A percentile compares a stretch with the other conserved stretches of the same genome.
These are phyloP conservation scores for Brachionus plicatilis DNA, from an alignment of 1,140 invertebrate genomes.

Conservation along the genomic window DNA sequence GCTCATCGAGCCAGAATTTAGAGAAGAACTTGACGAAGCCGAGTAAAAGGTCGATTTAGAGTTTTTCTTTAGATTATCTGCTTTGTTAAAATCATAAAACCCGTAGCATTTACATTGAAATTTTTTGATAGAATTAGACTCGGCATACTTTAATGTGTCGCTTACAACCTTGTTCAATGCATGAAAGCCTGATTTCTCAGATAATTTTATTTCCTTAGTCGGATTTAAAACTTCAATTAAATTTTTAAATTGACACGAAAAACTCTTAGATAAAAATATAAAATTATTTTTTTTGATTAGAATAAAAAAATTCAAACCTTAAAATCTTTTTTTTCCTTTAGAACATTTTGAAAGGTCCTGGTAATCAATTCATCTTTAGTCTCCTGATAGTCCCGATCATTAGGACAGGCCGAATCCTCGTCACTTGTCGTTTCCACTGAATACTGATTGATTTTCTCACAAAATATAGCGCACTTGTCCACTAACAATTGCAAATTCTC, in stretches of 20 bases:
- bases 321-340: slow-evolving; percentile 20
- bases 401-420: slow-evolving; percentile 7
- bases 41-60: background rate
- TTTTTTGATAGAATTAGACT: background rate
- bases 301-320: background rate
- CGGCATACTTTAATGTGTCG: slow-evolving; percentile 5
- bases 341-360: background rate
- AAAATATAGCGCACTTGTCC: background rate
- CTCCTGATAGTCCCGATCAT: background rate
- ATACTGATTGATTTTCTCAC: slow-evolving; percentile 26
- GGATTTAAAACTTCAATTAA: background rate
- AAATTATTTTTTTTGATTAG: background rate
- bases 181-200: background rate
- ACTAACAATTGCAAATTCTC: background rate
- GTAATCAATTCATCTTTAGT: background rate
- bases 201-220: background rate
- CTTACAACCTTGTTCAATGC: background rate
- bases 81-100: background rate
- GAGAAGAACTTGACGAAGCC: background rate
- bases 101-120: slow-evolving; percentile 35
- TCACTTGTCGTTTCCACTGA: background rate
- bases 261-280: background rate
- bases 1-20: background rate
- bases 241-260: background rate
- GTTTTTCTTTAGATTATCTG: background rate